Base-by-base conservation (phyloP, 2,113 vertebrate species). In the Isichthys henryi region DNA sequence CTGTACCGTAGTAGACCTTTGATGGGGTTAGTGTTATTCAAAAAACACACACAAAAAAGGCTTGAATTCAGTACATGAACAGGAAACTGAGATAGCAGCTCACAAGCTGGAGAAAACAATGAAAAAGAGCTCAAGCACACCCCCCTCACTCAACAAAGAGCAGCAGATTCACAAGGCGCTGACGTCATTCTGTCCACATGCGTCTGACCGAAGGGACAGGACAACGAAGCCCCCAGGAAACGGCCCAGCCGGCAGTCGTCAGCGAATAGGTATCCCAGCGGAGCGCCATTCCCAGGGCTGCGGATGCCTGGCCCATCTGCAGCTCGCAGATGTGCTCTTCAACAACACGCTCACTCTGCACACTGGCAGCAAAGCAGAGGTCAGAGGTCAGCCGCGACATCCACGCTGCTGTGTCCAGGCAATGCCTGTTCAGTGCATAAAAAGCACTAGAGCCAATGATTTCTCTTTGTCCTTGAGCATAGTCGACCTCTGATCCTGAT, bases 31-130 rank as follows among this genome's bases (percentile, higher is more conserved):
- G 62, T 31, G 23, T 56, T 56, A 56, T 56, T 56, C 21, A 56
- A 56, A 85, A 85, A 85, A 19, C 52, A n/a, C n/a, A 39, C 39
- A 39, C 39, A 84, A 46, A 50, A 31, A 52, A 27, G 46, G 27
- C 27, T 87, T 50, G 50, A 53, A 52, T 35, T 87, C 31, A 87
- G 50, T 53, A 87, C 85, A 87, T 50, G 85, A 87, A 52, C 85
- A 87, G 85, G 85, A 87, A 87, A 39, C 85, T 31, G 15, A 31
- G 83, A 48, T 31, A 50, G 50, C 48, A 87, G 50, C 48, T n/a
- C 15, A 43, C 11, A 53, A 35, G 49, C 49, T 50, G 19, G 49
- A 27, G 85, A 53, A 53, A 87, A 87, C 48, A 87, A 35, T 84
- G 45, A 48, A 21, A 48, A 43, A 31, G 49, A 87, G 39, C 23